Evolutionary conservation across 2,113 vertebrate species (phyloP).

Genomic region (Collichthys lucidus): DNA sequence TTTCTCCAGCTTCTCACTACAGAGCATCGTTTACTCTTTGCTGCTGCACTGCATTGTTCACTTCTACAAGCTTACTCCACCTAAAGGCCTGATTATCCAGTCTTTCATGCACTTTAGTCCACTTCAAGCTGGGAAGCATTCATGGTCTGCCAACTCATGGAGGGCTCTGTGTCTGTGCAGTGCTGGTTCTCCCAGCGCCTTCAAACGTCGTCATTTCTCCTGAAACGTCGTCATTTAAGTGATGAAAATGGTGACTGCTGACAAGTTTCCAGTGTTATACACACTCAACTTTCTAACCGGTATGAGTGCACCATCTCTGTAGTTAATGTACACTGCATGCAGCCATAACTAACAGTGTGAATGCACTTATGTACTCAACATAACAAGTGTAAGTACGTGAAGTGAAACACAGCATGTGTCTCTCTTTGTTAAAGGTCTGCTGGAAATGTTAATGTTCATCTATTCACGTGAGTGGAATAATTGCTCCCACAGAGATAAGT

Average conservation of each 20-base stretch:
- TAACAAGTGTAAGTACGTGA: background rate
- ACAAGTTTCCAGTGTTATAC: too few species aligned
- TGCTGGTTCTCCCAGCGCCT: background rate
- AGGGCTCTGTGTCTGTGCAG: background rate
- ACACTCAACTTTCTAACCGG: too few species aligned
- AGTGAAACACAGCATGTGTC: background rate
- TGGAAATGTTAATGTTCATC: conserved; percentile 3
- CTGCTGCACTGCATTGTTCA: background rate
- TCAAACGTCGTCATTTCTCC: background rate
- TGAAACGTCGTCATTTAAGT: too few species aligned
- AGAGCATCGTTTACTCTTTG: background rate
- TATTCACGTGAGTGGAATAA: conserved; percentile 31
- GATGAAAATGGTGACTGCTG: too few species aligned
- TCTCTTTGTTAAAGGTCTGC: too few species aligned
- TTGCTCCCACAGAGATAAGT: conserved; percentile 59
- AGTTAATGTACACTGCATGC: too few species aligned
- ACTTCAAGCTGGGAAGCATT: background rate
- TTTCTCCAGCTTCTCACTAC: background rate
- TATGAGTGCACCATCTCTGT: too few species aligned
- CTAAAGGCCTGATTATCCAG: background rate
- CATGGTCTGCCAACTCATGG: background rate
- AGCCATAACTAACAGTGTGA: too few species aligned
- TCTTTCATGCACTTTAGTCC: background rate
- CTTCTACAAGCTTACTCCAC: background rate
- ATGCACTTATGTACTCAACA: too few species aligned